Base-by-base conservation (phyloP, 2,113 vertebrate species). In the Ceratotherium simum region DNA sequence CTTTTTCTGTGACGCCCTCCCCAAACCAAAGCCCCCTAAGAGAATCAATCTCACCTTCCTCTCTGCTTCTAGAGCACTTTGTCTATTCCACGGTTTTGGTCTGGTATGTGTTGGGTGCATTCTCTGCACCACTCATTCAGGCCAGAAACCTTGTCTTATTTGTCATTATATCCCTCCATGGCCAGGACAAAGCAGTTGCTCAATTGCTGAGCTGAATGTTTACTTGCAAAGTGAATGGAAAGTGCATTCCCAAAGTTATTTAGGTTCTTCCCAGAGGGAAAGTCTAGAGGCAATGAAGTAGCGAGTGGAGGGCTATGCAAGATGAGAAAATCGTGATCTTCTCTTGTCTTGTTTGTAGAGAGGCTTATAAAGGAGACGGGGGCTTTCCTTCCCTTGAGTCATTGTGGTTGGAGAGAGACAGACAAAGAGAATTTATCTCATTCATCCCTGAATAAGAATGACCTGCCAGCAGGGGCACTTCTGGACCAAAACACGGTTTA, bases 391-490 rank as follows among this genome's bases (percentile, higher is more conserved):
- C 20, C 8, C 69, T 81, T 3, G 87, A 94, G 78, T 36, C 67
- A 13, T 69, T 79, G 42, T 96, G 65, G 46, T 56, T 79, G 0
- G 31, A 86, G 51, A 91, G n/a, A 96, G 86, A 89, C 62, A 31
- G 12, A n/a, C 65, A 79, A 76, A 73, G 75, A 81, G 89, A 69
- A n/a, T 80, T 75, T 42, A 39, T 76, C 29, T 91, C 82, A 82
- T 27, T 87, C 42, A 46, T 67, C 18, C 36, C 27, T 96, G 94
- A 95, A 84, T 95, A 95, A 96, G 92, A 93, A 90, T 96, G 46
- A 91, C 56, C 82, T 96, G 60, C 92, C 70, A 92, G 48, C 79
- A 65, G 65, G 56, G 64, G 31, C 69, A 75, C 51, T 82, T 84
- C 79, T 90, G 79, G 25, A 81, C 70, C n/a, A 23, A 94, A 96